Conservation (phyloP, 92 coral and sea anemone genomes). For the Actinernus sp. region DNA sequence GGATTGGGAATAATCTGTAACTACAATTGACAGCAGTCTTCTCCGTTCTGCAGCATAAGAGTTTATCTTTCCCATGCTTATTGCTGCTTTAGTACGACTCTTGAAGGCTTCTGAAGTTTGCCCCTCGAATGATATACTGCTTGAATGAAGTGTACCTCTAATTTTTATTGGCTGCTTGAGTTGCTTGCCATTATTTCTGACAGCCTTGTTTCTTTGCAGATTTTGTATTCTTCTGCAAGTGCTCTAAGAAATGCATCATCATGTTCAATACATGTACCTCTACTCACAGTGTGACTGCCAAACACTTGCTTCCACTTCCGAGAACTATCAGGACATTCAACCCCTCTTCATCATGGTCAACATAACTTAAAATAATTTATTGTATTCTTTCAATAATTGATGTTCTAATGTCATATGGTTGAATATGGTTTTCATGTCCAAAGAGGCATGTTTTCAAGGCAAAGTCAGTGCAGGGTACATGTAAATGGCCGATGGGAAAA, state of each 20-base stretch:
- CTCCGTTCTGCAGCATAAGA: slow-evolving; percentile 33
- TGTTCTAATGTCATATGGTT: too few species aligned
- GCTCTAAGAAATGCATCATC: background rate
- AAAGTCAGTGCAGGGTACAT: too few species aligned
- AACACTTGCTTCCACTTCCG: background rate
- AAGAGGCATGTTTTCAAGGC: too few species aligned
- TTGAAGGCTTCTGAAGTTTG: background rate
- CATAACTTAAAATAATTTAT: too few species aligned
- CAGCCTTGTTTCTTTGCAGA: slow-evolving; percentile 38
- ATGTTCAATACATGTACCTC: background rate
- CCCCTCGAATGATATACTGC: slow-evolving; percentile 25
- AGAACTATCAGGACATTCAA: background rate
- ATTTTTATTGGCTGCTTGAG: slow-evolving; percentile 22
- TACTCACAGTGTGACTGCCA: background rate
- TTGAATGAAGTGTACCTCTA: slow-evolving; percentile 8
- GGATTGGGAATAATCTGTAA: slow-evolving; percentile 20
- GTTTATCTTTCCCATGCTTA: slow-evolving; percentile 5
- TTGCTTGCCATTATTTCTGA: too few species aligned
- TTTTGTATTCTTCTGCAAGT: slow-evolving; percentile 30
- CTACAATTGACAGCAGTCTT: slow-evolving; percentile 48
- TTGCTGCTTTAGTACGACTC: slow-evolving; percentile 15
- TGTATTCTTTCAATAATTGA: too few species aligned
- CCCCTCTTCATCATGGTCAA: background rate
- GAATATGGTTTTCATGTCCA: too few species aligned
- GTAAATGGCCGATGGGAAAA: too few species aligned